A percentile compares a stretch with the other conserved stretches of the same genome.
phyloP scores from a whole-genome alignment of 2,113 vertebrate species.

The Percina caprodes region DNA sequence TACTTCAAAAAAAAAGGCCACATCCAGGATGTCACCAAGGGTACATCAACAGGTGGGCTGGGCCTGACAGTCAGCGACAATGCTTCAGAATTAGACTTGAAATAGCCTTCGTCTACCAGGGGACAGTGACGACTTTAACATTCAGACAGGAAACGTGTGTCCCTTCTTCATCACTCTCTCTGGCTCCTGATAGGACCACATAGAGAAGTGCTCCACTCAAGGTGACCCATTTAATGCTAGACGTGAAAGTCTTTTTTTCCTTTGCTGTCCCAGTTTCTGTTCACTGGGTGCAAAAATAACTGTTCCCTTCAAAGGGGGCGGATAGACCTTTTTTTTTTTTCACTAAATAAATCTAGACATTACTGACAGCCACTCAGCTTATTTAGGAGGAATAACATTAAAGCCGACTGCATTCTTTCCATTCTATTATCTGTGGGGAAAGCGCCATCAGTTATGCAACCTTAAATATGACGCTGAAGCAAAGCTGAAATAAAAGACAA shows the following conservation, averaged over 20 bases:
- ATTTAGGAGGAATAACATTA: slow-evolving; percentile 40
- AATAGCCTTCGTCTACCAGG: slow-evolving; percentile 61
- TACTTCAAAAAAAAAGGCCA: slow-evolving; percentile 11
- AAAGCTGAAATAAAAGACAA: slow-evolving; percentile 23
- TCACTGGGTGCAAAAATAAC: slow-evolving; percentile 79
- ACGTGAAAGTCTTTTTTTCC: slow-evolving; percentile 70
- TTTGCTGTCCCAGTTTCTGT: slow-evolving; percentile 76
- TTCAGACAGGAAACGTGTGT: slow-evolving; percentile 45
- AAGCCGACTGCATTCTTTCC: slow-evolving; percentile 16
- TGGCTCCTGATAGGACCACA: slow-evolving; percentile 68
- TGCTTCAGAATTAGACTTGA: slow-evolving; percentile 39
- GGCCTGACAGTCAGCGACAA: slow-evolving; percentile 23
- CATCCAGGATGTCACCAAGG: slow-evolving; percentile 30
- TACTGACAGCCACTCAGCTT: slow-evolving; percentile 60
- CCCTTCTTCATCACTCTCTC: slow-evolving; percentile 31
- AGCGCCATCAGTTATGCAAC: slow-evolving; percentile 21
- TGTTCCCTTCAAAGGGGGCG: slow-evolving; percentile 61
- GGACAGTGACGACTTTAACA: slow-evolving; percentile 47
- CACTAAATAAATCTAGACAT: slow-evolving; percentile 55
- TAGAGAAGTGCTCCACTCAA: slow-evolving; percentile 73
- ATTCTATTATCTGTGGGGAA: slow-evolving; percentile 29
- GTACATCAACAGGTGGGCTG: slow-evolving; percentile 51
- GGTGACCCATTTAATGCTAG: slow-evolving; percentile 83
- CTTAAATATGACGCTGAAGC: background rate
- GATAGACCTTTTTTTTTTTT: slow-evolving; percentile 28